Conservation (phyloP, 1,140 invertebrate species). For the Caenorhabditis latens region DNA sequence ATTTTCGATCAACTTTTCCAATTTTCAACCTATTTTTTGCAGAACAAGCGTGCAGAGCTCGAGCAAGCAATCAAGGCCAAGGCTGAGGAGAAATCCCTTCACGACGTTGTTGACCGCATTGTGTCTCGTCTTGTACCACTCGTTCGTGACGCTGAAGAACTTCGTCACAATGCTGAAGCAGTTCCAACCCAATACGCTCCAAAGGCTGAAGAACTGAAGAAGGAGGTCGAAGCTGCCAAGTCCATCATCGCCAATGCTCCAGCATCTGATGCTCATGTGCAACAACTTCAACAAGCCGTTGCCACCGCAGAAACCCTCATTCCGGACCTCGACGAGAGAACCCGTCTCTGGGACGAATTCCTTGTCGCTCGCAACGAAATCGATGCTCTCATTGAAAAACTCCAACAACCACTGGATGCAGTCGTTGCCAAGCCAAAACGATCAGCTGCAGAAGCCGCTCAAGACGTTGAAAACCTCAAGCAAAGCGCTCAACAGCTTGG, state of each 20-base stretch:
- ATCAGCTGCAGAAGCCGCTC: conserved; percentile 26
- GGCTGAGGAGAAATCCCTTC: too few relatives aligned
- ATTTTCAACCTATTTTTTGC: too few relatives aligned
- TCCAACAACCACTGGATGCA: conserved; percentile 49
- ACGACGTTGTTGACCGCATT: too few relatives aligned
- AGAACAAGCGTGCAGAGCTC: too few relatives aligned
- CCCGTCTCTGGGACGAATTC: conserved; percentile 66
- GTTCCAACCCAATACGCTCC: too few relatives aligned
- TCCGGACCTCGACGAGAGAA: conserved; percentile 62
- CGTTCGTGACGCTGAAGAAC: too few relatives aligned
- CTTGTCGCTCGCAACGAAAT: conserved; percentile 58
- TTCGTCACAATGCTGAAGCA: too few relatives aligned
- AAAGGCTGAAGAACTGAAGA: too few relatives aligned
- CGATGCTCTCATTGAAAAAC: conserved; percentile 40
- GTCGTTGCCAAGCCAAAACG: conserved; percentile 33
- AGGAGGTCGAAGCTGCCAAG: conserved; percentile 16
- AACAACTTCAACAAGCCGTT: conserved; percentile 53
- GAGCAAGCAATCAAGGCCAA: too few relatives aligned
- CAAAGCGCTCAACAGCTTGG: too few relatives aligned
- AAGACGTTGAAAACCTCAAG: not conserved
- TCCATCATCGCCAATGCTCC: conserved; percentile 51
- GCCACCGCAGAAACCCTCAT: conserved; percentile 57
- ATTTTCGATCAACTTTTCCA: too few relatives aligned
- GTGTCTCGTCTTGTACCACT: too few relatives aligned
- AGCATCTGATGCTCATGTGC: conserved; percentile 57